Evolutionary conservation across 2,113 vertebrate species (phyloP), one percentile per base, ranked within the genome.

Genomic region (Pachyramphus minor): DNA sequence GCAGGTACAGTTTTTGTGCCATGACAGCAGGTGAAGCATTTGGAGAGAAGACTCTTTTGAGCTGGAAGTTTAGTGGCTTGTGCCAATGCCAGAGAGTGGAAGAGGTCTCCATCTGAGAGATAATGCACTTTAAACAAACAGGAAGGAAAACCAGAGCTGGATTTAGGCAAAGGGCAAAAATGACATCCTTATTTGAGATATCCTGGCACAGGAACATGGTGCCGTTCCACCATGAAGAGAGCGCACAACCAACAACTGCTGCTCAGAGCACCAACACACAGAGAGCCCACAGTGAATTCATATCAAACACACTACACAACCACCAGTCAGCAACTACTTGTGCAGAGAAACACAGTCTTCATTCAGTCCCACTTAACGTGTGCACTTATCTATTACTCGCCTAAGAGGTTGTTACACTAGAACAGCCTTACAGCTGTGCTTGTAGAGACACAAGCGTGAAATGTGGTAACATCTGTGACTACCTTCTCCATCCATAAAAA

Each of bases 21-120:
- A 6, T 69, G 82, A 93, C 69, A 96, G 59, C 58, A 84, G 71
- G 47, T 72, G 50, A 53, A 94, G 91, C 22, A n/a, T 77, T 87
- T 94, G 71, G 71, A 90, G 90, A 96, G 76, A 67, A 90, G 90
- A 95, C 78, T 95, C 93, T 86, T 97, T 95, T 2, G 15, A 94
- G 86, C 76, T 94, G 96, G 93, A 94, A 95, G 89, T 95, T 94
- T 80, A 55, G 63, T 75, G 78, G 49, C 63, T 77, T 95, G 52
- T 74, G 81, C 68, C 73, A 77, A 11, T 82, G 81, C 59, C 66
- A 89, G 69, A 92, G 64, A 88, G 52, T 77, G 73, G 33, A 94
- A 93, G 67, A 92, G 59, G 79, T 75, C 93, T 94, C 92, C 59
- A 87, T 89, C 42, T 47, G 17, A 90, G 37, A 21, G 67, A 89